phyloP scores from a whole-genome alignment of 1,140 invertebrate species.

The Drosophila kohkoa region DNA sequence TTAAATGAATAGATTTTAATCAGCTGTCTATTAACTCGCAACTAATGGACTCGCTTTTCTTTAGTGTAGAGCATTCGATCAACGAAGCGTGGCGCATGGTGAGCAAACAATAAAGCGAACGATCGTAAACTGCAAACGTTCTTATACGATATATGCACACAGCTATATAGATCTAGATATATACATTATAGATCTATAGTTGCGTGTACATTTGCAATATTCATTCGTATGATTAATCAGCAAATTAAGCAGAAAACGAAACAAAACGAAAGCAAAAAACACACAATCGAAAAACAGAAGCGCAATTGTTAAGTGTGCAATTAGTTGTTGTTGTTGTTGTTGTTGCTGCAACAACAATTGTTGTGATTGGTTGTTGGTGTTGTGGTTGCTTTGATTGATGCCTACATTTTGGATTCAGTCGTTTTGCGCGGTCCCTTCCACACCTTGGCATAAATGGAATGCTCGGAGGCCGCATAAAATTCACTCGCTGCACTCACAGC shows the following conservation, averaged over 20 bases:
- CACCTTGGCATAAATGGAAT: constrained; percentile 84
- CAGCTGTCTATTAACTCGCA: too few species aligned
- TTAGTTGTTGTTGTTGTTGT: background rate
- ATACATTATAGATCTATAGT: background rate
- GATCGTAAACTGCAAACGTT: constrained; percentile 2
- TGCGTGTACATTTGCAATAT: constrained; percentile 1
- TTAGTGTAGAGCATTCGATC: constrained; percentile 15
- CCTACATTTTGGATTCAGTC: constrained; percentile 84
- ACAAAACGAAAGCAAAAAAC: constrained; percentile 11
- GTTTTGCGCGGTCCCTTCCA: constrained; percentile 84
- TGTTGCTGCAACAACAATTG: background rate
- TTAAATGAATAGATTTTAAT: too few species aligned
- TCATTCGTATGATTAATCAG: constrained; percentile 19
- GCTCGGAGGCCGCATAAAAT: constrained; percentile 67
- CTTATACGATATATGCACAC: background rate
- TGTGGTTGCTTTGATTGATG: constrained; percentile 6
- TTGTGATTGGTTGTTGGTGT: background rate
- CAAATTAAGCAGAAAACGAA: constrained; percentile 22
- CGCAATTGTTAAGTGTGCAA: constrained; percentile 33
- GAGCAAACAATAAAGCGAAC: constrained; percentile 12
- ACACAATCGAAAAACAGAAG: background rate
- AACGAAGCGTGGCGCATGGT: constrained; percentile 17
- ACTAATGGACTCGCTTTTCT: background rate
- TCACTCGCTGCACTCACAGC: constrained; percentile 32
- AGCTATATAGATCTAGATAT: constrained; percentile 11